Conservation (phyloP, 2,113 vertebrate genomes). For the Sminthopsis crassicaudata region DNA sequence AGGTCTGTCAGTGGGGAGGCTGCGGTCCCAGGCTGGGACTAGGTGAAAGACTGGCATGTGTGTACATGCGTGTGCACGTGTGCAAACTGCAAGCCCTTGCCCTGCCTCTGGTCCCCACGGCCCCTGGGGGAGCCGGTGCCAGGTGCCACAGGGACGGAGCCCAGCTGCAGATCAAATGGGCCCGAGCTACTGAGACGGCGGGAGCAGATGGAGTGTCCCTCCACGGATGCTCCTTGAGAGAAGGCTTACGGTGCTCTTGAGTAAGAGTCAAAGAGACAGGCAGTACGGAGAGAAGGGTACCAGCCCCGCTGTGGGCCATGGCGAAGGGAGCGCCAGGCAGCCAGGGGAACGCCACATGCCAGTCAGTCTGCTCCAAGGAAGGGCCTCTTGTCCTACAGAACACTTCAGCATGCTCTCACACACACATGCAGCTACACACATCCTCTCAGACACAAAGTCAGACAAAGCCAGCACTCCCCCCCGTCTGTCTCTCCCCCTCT, state of each 20-base stretch:
- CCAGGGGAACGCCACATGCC: neutral
- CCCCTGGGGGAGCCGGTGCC: neutral
- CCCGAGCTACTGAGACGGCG: neutral
- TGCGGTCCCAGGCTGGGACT: neutral
- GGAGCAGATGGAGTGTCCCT: constrained; percentile 22
- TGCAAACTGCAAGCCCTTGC: neutral
- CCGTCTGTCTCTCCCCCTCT: too few species aligned
- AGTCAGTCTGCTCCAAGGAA: neutral
- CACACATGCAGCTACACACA: neutral
- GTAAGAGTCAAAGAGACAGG: neutral
- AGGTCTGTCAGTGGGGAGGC: constrained; percentile 12
- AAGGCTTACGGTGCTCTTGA: neutral
- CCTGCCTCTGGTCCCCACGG: neutral
- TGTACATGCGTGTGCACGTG: neutral
- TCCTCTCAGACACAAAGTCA: neutral
- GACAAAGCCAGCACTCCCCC: neutral
- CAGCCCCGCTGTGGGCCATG: neutral
- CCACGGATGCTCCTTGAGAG: neutral
- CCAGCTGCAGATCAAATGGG: constrained; percentile 20
- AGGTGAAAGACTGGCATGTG: constrained; percentile 7
- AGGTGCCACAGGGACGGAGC: neutral
- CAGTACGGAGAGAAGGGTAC: neutral
- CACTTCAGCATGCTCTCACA: neutral
- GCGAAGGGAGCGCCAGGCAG: neutral
- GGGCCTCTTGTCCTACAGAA: neutral